A percentile compares a stretch with the other conserved stretches of the same genome.
phyloP scores from a whole-genome alignment of 1,140 invertebrate genomes.

The Caenorhabditis brenneri region DNA sequence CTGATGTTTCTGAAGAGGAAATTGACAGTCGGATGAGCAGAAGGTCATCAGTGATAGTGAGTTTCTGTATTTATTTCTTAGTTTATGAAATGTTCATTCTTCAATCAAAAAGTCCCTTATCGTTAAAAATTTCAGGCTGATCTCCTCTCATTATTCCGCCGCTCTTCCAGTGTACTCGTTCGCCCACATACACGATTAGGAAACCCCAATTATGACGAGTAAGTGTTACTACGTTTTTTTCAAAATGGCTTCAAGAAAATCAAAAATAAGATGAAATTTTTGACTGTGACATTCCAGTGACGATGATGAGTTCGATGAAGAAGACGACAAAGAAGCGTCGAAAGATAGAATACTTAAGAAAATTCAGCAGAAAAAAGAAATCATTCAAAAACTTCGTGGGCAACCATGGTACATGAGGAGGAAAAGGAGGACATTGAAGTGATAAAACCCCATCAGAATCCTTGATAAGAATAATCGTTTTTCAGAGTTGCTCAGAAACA shows the following conservation, averaged over 20 bases:
- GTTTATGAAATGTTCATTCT: not conserved
- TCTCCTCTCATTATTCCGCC: slow-evolving; percentile 59
- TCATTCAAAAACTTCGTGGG: slow-evolving; percentile 83
- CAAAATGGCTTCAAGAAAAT: not conserved
- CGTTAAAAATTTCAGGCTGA: slow-evolving; percentile 50
- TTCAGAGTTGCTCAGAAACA: slow-evolving; percentile 59
- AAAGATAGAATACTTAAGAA: slow-evolving; percentile 79
- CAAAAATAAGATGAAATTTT: too few relatives aligned
- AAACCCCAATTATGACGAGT: slow-evolving; percentile 27
- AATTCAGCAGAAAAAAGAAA: slow-evolving; percentile 88
- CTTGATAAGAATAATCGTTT: not conserved
- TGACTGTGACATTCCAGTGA: too few relatives aligned
- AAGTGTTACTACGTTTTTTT: not conserved
- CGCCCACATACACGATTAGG: slow-evolving; percentile 41
- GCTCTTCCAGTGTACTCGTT: slow-evolving; percentile 55
- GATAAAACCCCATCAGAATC: not conserved
- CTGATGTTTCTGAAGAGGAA: slow-evolving; percentile 14
- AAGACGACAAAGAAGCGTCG: slow-evolving; percentile 55
- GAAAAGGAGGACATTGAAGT: slow-evolving; percentile 81
- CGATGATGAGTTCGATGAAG: slow-evolving; percentile 59
- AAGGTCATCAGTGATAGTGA: slow-evolving; percentile 4
- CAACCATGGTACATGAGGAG: slow-evolving; percentile 86
- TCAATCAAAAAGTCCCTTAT: not conserved
- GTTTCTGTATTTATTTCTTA: not conserved
- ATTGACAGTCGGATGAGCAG: slow-evolving; percentile 27